phyloP scores from a whole-genome alignment of 1,140 invertebrate species.

The Megalonaias nervosa region DNA sequence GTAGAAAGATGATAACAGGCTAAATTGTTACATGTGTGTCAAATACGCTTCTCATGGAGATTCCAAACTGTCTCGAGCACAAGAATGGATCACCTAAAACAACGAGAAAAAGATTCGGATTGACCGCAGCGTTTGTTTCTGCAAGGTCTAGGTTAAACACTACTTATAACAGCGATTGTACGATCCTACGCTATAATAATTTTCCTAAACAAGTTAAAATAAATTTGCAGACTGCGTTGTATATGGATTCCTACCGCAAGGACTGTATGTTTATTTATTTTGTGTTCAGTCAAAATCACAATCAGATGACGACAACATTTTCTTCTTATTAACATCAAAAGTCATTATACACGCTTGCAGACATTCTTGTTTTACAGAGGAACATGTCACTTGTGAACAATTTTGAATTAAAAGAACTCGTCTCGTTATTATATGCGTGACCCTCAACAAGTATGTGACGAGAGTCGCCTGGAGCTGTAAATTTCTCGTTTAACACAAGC shows the following conservation, averaged over 20 bases:
- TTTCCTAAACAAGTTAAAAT: constrained; percentile 87
- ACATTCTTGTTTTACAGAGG: no score
- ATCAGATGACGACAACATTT: no score
- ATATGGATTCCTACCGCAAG: constrained; percentile 88
- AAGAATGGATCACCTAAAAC: constrained; percentile 92
- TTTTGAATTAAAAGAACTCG: no score
- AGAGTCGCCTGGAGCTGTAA: no score
- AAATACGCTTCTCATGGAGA: constrained; percentile 90
- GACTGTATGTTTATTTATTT: constrained; percentile 74
- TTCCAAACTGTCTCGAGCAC: constrained; percentile 93
- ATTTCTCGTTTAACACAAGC: not conserved
- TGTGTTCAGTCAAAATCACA: not conserved
- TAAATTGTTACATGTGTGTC: constrained; percentile 96
- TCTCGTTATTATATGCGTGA: no score
- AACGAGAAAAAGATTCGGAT: constrained; percentile 12
- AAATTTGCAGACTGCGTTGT: constrained; percentile 77
- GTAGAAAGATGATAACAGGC: not conserved
- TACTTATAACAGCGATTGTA: constrained; percentile 86
- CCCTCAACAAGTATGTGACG: no score
- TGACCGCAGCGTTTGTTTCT: no score
- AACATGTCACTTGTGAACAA: no score
- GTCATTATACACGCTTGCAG: no score
- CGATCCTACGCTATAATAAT: constrained; percentile 81
- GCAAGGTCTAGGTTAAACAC: constrained; percentile 86
- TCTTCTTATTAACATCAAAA: no score